These are phyloP conservation scores for Dromococcyx pavoninus DNA, from an alignment of 2,797 vertebrate genomes.

Conservation along the genomic window DNA sequence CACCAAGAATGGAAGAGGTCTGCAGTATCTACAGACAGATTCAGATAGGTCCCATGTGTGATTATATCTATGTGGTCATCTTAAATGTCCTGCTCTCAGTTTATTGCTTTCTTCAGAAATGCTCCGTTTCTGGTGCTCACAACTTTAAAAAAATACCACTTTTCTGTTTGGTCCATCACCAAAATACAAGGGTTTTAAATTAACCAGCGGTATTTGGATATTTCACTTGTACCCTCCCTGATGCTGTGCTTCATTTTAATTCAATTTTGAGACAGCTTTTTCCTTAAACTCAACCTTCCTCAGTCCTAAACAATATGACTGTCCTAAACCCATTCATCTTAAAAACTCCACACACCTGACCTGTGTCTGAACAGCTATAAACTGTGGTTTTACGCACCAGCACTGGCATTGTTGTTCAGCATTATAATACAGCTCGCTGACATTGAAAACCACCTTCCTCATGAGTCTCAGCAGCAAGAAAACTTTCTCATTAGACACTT, in stretches of 20 bases:
- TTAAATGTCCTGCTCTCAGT: not conserved
- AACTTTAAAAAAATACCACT: not conserved
- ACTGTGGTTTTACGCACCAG: not conserved
- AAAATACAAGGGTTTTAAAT: not conserved
- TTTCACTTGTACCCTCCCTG: not conserved
- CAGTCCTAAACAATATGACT: not conserved
- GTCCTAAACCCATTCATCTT: not conserved
- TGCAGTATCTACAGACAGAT: not conserved
- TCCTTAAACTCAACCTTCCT: not conserved
- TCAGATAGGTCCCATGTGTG: not conserved
- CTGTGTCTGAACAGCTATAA: not conserved
- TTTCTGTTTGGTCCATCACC: not conserved
- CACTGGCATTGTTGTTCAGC: not conserved
- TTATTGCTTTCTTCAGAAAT: not conserved
- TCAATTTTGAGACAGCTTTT: not conserved
- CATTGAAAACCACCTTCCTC: slow-evolving; percentile 43
- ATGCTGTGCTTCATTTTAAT: not conserved
- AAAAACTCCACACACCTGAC: not conserved
- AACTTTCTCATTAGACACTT: slow-evolving; percentile 32
- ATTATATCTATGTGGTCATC: not conserved
- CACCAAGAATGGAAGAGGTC: not conserved
- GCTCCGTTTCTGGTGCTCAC: not conserved
- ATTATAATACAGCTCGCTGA: not conserved
- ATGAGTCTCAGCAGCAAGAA: not conserved
- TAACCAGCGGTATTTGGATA: not conserved